Base-by-base conservation (phyloP, 2,888 invertebrate species). In the Stictocephala bisonia region DNA sequence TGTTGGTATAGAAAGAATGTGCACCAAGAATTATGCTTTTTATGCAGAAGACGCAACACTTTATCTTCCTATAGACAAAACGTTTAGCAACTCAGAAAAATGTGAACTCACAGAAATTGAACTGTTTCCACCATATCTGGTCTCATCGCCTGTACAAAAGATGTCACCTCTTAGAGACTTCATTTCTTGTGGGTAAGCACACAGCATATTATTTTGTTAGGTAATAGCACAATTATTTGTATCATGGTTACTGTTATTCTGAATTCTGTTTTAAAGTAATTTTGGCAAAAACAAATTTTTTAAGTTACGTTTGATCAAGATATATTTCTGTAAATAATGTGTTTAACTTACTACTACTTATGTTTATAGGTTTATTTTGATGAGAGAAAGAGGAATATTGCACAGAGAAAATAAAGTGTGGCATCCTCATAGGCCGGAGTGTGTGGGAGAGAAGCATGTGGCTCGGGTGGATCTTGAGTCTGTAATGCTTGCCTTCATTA, bases 371-470 rank as follows among this genome's bases (percentile, higher is more conserved):
- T 72, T 78, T n/a, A 29, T 67, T 13, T 18, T 77, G 31, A 77
- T 78, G 78, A 50, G 76, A 48, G 78, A 78, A 44, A 73, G 76
- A 68, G 78, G 78, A 0, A 67, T 78, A 1, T 56, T 78, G 22
- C 29, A 70, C 22, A 60, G 75, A 15, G 74, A 75, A 40, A 64
- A 71, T 27, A 71, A 73, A 15, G 75, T 69, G 35, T 78, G 78
- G 78, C 74, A 76, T 40, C 70, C 78, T n/a, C 73, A 56, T 18
- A 72, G 73, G 9, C 78, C 78, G 0, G 29, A 50, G 20, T 78
- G 78, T 35, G 48, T 75, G 11, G 76, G 74, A 18, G 70, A 60
- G 71, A 75, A 64, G 70, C 50, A 51, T 50, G 71, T 67, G 40
- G 71, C 51, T 44, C 67, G 72, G 9, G 72, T 78, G 4, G 71